Base-by-base conservation (phyloP, 30 jellyfish, hydroid and myxozoan species). In the Aurelia aurita complex sp. Pacific region DNA sequence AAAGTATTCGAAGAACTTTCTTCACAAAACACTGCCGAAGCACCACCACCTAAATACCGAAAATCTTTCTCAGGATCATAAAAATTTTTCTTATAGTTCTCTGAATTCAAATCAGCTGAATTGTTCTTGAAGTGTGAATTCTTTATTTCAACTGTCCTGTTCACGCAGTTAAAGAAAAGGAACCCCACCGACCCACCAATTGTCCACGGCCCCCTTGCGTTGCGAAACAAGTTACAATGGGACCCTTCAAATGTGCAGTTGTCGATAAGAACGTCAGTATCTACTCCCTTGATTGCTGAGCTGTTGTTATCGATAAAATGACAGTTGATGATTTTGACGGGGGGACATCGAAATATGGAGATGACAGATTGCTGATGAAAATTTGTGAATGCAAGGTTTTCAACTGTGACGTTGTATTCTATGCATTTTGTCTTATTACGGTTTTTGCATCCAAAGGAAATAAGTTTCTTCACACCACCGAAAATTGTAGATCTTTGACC, bases 121-220 rank as follows among this genome's bases (percentile, higher is more conserved):
- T 74, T 85, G 53, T 85, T 63, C 34, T 19, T 4, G 55, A 85
- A 85, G 16, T 40, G 32, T 10, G 88, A 73, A 9, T 55, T 65
- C 29, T 19, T 67, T 32, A 73, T 64, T 10, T 40, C 18, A 10
- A 64, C 53, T 18, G 72, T 15, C 32, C 46, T 52, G 51, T 64
- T 23, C 12, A n/a, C 12, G 0, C 64, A 74, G 8, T 51, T 19
- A 4, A 33, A 10, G 36, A 73, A 85, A 57, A 68, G 46, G 23
- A 85, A 46, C 17, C 88, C 65, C 14, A 85, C 66, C 29, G 82
- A 83, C 14, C 94, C 88, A 15, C 89, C 89, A 12, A 67, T 38
- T 7, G 60, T 19, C 14, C 18, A 12, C n/a, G 16, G 50, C 8
- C 74, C 81, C 9, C 79, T 13, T 17, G 36, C 46, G 34, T 78